Base-by-base conservation (phyloP, 2,113 vertebrate genomes). In the Sakesphorus luctuosus region DNA sequence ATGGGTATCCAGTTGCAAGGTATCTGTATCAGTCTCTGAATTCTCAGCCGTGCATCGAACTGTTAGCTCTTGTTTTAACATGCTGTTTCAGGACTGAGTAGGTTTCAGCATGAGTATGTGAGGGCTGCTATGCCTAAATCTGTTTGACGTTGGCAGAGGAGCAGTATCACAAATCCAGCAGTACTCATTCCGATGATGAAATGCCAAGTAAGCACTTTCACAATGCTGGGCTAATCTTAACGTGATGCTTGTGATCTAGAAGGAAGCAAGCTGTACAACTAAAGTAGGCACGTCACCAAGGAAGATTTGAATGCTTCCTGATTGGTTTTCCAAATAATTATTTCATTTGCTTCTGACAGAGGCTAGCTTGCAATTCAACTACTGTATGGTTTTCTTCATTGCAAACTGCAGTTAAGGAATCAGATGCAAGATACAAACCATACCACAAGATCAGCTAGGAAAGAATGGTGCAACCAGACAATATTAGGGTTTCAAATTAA, bases 1-100 rank as follows among this genome's bases (percentile, higher is more conserved):
- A 96, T 77, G 95, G 63, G 89, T 97, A 94, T 97, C 95, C 69
- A 71, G 68, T 96, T 95, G 94, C 97, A 89, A 96, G 96, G 89
- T 94, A n/a, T 69, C 90, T 10, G 2, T 43, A 87, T 78, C 84
- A 28, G 59, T 2, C 84, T 69, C 81, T 5, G 52, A 69, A 62
- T 62, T 75, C 87, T 72, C 94, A 69, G 87, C 88, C 46, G 61
- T 8, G 50, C 50, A 58, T 35, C 56, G 47, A 18, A 76, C 82
- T 72, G 58, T 1, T 53, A 76, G 73, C 69, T 90, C 79, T 49
- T 91, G 94, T 95, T 93, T 84, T 29, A 94, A 94, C 93, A 90
- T 0, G 78, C 56, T 24, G 67, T 9, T 74, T 84, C 71, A 66
- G 90, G 68, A 79, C 59, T 0, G 28, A 23, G 90, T 73, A 78